These are phyloP conservation scores for Verasper variegatus DNA, from an alignment of 2,113 vertebrate species.

Conservation along the genomic window DNA sequence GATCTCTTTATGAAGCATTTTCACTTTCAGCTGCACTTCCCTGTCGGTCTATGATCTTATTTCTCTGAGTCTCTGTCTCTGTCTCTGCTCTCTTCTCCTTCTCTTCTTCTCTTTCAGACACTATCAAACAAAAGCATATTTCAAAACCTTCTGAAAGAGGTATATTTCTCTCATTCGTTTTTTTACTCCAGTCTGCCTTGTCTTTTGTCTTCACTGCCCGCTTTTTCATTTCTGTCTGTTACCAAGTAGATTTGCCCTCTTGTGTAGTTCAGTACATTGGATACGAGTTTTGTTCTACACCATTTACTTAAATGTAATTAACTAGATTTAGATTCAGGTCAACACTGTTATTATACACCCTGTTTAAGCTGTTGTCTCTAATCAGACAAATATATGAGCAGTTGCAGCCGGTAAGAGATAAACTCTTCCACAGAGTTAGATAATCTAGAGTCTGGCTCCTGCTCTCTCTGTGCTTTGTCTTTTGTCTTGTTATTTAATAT, in stretches of 20 bases:
- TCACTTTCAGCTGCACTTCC: conserved; percentile 52
- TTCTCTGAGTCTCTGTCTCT: conserved; percentile 72
- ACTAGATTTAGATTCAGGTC: conserved; percentile 19
- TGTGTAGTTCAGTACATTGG: conserved; percentile 22
- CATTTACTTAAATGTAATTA: conserved; percentile 15
- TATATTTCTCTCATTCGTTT: conserved; percentile 84
- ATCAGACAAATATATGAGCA: conserved; percentile 12
- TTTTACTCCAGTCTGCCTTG: conserved; percentile 50
- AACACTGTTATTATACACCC: background rate
- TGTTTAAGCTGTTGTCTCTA: conserved; percentile 20
- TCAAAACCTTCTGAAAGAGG: conserved; percentile 97
- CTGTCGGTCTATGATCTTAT: conserved; percentile 47
- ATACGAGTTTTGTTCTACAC: conserved; percentile 9
- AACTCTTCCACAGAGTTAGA: conserved; percentile 25
- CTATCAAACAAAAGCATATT: conserved; percentile 99
- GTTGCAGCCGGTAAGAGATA: conserved; percentile 11
- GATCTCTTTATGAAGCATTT: conserved; percentile 51
- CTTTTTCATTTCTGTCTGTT: conserved; percentile 30
- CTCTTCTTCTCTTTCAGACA: conserved; percentile 96
- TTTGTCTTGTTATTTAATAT: conserved; percentile 6
- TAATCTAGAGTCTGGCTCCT: conserved; percentile 22
- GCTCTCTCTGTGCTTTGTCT: conserved; percentile 30
- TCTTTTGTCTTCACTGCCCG: conserved; percentile 49
- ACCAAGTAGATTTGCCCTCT: conserved; percentile 29
- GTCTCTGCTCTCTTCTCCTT: conserved; percentile 66